phyloP scores from a whole-genome alignment of 2,113 vertebrate species.

The Oenanthe melanoleuca region DNA sequence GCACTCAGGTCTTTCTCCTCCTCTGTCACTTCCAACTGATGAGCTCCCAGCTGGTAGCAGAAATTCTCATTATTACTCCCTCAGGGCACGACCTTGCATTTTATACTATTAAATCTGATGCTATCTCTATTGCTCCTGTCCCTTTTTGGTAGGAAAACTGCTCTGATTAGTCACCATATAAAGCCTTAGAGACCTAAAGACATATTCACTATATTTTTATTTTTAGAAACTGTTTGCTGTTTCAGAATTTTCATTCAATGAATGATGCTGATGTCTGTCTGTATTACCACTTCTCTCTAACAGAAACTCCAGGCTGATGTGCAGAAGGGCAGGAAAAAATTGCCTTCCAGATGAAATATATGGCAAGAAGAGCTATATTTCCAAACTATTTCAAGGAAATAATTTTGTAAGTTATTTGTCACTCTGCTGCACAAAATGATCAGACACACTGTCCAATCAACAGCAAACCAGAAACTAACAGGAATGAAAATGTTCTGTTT shows the following conservation, averaged over 20 bases:
- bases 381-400: conserved; percentile 25
- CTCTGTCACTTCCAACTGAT: conserved; percentile 69
- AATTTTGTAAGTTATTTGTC: conserved; percentile 44
- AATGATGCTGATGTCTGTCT: conserved; percentile 66
- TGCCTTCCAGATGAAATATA: conserved; percentile 37
- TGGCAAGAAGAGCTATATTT: conserved; percentile 16
- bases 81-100: conserved; percentile 50
- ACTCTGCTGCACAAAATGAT: background rate
- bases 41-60: conserved; percentile 68
- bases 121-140: conserved; percentile 62
- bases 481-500: conserved; percentile 27
- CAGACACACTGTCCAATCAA: conserved; percentile 24
- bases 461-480: background rate
- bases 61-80: conserved; percentile 70
- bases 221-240: conserved; percentile 65
- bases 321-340: conserved; percentile 37
- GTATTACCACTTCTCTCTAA: conserved; percentile 52
- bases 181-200: conserved; percentile 59
- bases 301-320: conserved; percentile 26
- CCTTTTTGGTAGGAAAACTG: conserved; percentile 16
- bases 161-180: conserved; percentile 60
- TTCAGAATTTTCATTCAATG: conserved; percentile 62
- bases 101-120: conserved; percentile 67
- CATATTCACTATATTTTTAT: conserved; percentile 57
- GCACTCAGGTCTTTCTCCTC: conserved; percentile 43